Conservation (phyloP, 2,113 vertebrate species). For the Nymphicus hollandicus region DNA sequence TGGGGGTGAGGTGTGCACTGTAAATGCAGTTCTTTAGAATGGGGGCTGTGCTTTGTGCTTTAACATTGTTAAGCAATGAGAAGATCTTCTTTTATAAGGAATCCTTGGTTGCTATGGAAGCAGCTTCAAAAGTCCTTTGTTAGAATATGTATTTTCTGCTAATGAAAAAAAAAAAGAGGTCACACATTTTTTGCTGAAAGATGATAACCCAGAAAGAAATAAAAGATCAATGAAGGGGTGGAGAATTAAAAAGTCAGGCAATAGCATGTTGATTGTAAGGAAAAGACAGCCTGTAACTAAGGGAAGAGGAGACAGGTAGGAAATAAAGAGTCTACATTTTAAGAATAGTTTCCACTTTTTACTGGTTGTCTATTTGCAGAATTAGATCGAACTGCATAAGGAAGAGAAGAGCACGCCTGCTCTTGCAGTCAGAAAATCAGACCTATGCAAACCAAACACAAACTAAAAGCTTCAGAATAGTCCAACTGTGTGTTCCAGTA, state of each 20-base stretch:
- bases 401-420: neutral
- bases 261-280: neutral
- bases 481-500: neutral
- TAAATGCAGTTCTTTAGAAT: neutral
- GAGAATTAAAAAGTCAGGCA: neutral
- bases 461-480: neutral
- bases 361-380: neutral
- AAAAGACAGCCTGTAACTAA: neutral
- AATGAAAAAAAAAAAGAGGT: neutral
- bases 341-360: neutral
- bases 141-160: conserved; percentile 29
- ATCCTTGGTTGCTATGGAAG: conserved; percentile 56
- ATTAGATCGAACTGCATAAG: neutral
- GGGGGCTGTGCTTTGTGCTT: neutral
- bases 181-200: conserved; percentile 12
- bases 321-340: neutral
- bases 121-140: conserved; percentile 47
- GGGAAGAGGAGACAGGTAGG: neutral
- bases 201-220: neutral
- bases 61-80: neutral
- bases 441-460: neutral
- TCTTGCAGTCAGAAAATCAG: neutral
- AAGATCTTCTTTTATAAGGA: conserved; percentile 22
- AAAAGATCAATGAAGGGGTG: neutral
- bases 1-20: neutral